Base-by-base conservation (phyloP, 1,140 invertebrate genomes). In the Macrostomum lignano region DNA sequence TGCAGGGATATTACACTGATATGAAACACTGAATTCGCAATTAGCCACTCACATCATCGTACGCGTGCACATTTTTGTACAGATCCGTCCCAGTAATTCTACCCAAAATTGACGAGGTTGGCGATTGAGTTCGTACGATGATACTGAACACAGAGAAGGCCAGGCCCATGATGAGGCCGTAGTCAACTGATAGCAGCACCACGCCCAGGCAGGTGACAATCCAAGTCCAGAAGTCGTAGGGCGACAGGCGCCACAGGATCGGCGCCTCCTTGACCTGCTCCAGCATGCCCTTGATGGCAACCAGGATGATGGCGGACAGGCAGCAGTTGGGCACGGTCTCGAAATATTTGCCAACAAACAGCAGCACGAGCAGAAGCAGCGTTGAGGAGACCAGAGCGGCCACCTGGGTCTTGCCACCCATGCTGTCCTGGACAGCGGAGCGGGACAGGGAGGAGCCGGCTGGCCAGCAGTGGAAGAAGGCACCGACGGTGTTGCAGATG, bases 11-110 rank as follows among this genome's bases (percentile, higher is more conserved):
- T 5, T 20, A 11, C 14, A 38, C 3, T 25, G 11, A 23, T 28
- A 9, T 17, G 13, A 7, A 31, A 37, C 39, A 40, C 32, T 40
- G 38, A 39, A 31, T 32, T 7, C 1, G 9, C 10, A 9, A 30
- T 25, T 38, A 38, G 33, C 7, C 37, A 51, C 58, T 55, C 56
- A 69, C 67, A 21, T 50, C 48, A 47, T 66, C 63, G 42, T 70
- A 74, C 46, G 67, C 54, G 33, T 68, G 65, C 25, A 65, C 54
- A 45, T 76, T 72, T 17, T 74, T 52, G 48, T 74, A 77, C 2
- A 77, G 48, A 44, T 76, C 73, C 0, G 71, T 74, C 30, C 69
- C 64, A 3, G 69, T 65, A 3, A 74, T 57, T 21, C 65, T 51
- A 10, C 70, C 72, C 20, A 36, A 19, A 10, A 36, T 21, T 35